Conservation (phyloP, 23 tunicate genomes). For the Halocynthia aurantium region DNA sequence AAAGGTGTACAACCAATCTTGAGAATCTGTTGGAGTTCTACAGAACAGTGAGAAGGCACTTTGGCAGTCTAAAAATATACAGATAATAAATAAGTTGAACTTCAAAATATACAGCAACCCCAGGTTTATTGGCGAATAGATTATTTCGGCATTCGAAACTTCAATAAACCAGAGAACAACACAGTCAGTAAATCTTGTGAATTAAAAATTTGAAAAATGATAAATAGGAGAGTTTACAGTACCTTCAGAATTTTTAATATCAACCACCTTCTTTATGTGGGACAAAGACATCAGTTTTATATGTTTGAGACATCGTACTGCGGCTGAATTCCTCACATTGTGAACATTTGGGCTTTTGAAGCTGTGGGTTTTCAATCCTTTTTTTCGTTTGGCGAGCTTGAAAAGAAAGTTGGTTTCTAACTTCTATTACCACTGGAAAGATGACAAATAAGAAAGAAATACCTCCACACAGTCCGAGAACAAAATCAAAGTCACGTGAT, state of each 20-base stretch:
- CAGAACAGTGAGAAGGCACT: conserved; percentile 74
- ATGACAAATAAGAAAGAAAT: neutral
- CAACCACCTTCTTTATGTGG: conserved; percentile 82
- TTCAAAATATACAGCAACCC: neutral
- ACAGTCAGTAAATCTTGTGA: too few species aligned
- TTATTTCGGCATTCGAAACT: neutral
- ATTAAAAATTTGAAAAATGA: too few species aligned
- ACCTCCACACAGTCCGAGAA: conserved; percentile 91
- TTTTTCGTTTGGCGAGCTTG: conserved; percentile 69
- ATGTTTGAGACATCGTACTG: conserved; percentile 54
- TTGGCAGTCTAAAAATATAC: conserved; percentile 49
- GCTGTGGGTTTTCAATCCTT: conserved; percentile 31
- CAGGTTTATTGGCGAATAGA: neutral
- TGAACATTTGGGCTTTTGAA: conserved; percentile 85
- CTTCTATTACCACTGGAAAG: neutral
- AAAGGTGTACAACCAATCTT: conserved; percentile 81
- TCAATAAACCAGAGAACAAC: neutral
- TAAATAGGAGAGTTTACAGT: too few species aligned
- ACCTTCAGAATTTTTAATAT: conserved; percentile 81
- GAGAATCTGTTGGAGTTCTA: conserved; percentile 79
- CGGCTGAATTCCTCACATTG: conserved; percentile 26
- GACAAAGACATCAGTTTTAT: conserved; percentile 73
- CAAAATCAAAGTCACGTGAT: conserved; percentile 46
- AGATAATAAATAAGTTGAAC: neutral
- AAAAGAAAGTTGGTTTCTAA: neutral